Conservation (phyloP, 2,113 vertebrate species). For the Serinus canaria region DNA sequence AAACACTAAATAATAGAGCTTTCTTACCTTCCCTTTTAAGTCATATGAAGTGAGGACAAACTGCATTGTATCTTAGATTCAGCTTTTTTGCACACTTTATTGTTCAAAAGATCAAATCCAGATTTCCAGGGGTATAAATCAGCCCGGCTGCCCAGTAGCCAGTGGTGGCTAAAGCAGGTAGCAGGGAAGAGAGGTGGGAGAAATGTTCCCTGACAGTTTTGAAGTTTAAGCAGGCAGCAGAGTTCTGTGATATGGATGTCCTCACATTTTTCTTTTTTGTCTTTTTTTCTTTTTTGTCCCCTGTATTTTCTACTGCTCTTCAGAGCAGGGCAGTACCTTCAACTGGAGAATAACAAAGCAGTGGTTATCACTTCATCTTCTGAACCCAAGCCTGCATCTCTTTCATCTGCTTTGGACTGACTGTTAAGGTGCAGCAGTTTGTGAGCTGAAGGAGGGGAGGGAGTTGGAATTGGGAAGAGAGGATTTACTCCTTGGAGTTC, state of each 20-base stretch:
- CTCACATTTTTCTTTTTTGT: neutral
- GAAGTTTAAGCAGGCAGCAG: neutral
- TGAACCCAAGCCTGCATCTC: neutral
- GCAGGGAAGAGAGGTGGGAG: neutral
- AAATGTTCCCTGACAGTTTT: neutral
- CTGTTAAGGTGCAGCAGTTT: neutral
- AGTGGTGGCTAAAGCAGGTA: neutral
- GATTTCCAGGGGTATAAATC: neutral
- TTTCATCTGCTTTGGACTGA: neutral
- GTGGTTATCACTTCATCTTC: neutral
- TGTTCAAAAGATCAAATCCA: neutral
- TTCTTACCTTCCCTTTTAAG: neutral
- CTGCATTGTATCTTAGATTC: neutral
- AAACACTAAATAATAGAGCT: neutral
- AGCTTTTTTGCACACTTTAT: neutral
- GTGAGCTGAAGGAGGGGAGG: neutral
- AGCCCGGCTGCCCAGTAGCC: neutral
- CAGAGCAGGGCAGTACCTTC: neutral
- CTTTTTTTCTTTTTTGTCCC: neutral
- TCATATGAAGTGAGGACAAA: neutral
- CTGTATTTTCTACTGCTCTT: neutral
- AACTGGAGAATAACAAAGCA: neutral
- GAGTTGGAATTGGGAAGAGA: neutral
- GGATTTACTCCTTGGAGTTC: neutral
- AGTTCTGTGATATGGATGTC: neutral